These are phyloP conservation scores for Phocoena phocoena DNA, from an alignment of 2,113 vertebrate species.

Conservation along the genomic window DNA sequence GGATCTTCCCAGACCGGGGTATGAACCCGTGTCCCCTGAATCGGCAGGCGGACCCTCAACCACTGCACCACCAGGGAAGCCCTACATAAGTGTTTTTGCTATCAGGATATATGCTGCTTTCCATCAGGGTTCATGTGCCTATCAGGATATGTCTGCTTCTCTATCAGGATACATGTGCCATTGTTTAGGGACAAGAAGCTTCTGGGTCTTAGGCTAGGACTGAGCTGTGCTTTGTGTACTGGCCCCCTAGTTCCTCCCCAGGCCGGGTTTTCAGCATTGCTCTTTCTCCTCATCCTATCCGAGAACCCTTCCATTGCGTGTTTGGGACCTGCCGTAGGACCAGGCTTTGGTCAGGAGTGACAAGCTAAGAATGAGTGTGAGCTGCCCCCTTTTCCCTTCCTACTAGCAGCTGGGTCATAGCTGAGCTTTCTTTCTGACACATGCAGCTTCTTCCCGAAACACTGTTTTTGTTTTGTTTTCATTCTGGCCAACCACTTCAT, in stretches of 20 bases:
- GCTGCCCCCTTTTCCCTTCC: background rate
- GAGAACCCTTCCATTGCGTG: background rate
- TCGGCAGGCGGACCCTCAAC: no score
- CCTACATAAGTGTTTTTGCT: background rate
- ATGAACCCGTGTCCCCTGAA: no score
- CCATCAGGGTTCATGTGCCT: background rate
- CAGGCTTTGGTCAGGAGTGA: background rate
- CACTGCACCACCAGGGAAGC: no score
- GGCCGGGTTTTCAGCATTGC: background rate
- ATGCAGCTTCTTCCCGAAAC: background rate
- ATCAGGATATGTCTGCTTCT: background rate
- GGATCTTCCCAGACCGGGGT: no score
- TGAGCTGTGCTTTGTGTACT: background rate
- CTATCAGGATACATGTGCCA: background rate
- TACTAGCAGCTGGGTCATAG: background rate
- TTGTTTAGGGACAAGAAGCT: background rate
- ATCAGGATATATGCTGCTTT: background rate
- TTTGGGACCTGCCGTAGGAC: background rate
- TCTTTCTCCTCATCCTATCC: background rate
- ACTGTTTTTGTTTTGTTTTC: constrained; percentile 10
- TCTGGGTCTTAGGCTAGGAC: background rate
- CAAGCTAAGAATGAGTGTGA: background rate
- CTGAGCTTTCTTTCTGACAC: background rate
- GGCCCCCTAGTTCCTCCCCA: background rate
- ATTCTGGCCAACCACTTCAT: constrained; percentile 3